Evolutionary conservation across 2,888 invertebrate species (phyloP), one percentile per base, ranked within the genome.

Genomic region (Notocelia uddmanniana): DNA sequence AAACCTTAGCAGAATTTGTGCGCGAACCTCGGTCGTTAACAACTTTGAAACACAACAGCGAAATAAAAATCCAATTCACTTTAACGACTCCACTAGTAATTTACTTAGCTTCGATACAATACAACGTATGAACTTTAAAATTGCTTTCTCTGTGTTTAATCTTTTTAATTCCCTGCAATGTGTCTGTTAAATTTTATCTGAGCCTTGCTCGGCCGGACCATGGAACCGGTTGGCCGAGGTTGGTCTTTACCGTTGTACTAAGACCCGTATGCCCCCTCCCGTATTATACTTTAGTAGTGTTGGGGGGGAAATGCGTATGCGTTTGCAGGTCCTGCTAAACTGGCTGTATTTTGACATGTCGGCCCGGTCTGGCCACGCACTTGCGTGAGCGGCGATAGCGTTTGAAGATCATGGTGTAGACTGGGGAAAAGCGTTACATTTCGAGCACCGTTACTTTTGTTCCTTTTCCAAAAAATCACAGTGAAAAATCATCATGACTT

Each of bases 201-300:
- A 82, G 81, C 81, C 85, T 85, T 83, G 87, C 81, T 79, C 75
- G 77, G 83, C 79, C 83, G 80, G 85, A 78, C 79, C 76, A 78
- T 79, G 82, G 85, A 92, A 92, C 93, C 91, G 92, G 92, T 92
- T 86, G 87, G 79, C 62, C 81, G 84, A 85, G 85, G 83, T 82
- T 88, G 85, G 76, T 77, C 77, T 73, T 76, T 73, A 77, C 89
- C 86, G 78, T 58, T 73, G 21, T 73, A 76, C 59, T 50, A 57
- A 23, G 68, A 63, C 54, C 70, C 31, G 18, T 23, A 58, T 37
- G 26, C 60, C 41, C 63, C 50, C 21, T 31, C 64, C 48, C 45
- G n/a, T 13, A 48, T 54, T 60, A 70, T 19, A 41, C 19, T 50
- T 58, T 55, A 13, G 21, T 37, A 19, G 52, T 18, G 23, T 60